Conservation (phyloP, 2,797 vertebrate genomes). For the Oryzias dopingdopingensis region DNA sequence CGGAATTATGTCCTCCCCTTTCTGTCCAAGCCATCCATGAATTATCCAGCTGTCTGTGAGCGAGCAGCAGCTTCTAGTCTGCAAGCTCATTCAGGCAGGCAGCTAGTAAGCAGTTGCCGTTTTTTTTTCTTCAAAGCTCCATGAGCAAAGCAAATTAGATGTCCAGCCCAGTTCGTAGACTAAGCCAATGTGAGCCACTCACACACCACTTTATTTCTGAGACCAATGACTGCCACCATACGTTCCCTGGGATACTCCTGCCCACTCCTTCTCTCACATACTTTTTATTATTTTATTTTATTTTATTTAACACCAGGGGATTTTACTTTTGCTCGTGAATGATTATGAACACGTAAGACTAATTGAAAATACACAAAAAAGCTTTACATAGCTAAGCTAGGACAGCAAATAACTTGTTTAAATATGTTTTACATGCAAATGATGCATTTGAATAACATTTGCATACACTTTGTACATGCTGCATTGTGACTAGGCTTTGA, state of each 20-base stretch:
- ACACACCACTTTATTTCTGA: constrained; percentile 77
- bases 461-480: too few species aligned
- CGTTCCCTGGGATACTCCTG: constrained; percentile 72
- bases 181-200: constrained; percentile 84
- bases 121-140: constrained; percentile 84
- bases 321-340: too few species aligned
- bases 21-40: constrained; percentile 54
- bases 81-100: constrained; percentile 63
- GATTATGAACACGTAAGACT: too few species aligned
- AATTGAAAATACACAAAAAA: too few species aligned
- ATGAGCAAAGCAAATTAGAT: constrained; percentile 83
- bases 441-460: too few species aligned
- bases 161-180: constrained; percentile 80
- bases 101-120: constrained; percentile 82
- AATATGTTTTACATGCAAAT: too few species aligned
- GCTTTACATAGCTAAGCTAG: too few species aligned
- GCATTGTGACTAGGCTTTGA: too few species aligned
- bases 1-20: constrained; percentile 40
- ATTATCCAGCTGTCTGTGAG: constrained; percentile 80
- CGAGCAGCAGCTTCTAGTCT: constrained; percentile 65
- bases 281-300: constrained; percentile 17
- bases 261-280: constrained; percentile 69
- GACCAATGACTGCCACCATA: constrained; percentile 73
- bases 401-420: too few species aligned
- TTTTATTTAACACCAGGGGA: neutral